Base-by-base conservation (phyloP, 23 tunicate genomes). In the Phallusia fumigata region DNA sequence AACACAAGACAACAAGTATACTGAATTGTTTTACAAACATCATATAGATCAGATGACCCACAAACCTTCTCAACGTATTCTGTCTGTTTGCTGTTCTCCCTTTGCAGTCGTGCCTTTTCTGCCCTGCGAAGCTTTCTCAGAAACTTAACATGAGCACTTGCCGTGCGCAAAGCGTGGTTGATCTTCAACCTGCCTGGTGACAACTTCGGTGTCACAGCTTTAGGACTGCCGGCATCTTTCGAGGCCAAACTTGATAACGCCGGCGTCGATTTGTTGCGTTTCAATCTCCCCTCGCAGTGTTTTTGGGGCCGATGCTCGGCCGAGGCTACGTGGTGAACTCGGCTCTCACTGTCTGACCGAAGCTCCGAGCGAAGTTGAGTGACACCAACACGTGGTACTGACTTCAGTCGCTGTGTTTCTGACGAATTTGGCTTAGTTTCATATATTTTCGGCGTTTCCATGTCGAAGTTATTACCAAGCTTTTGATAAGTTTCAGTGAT, bases 61-160 rank as follows among this genome's bases (percentile, higher is more conserved):
- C 69, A 22, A 24, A 58, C 69, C 69, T 58, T 58, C 28, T 58
- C 69, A 11, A 58, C 69, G 13, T 21, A 22, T 58, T 58, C 69
- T 2, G 69, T 58, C 26, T 40, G 47, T 58, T 58, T 58, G 69
- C 69, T 58, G 69, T 58, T 58, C 16, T 21, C 26, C 13, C 28
- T 58, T 58, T 58, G 69, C 69, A 58, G 69, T 6, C 69, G 26
- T 1, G 69, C 69, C 69, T 58, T 58, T 58, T 58, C 69, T 58
- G 69, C 69, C 13, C 28, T 58, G 16, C 69, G 69, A 13, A 58
- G 69, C 69, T 58, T 58, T 58, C 69, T 58, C 2, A 58, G 69
- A 58, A 58, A 58, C 28, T 24, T 58, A 24, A 58, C 69, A 58
- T 58, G 69, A 13, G 69, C 69, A 24, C 28, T 58, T 22, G 69